Evolutionary conservation across 2,113 vertebrate species (phyloP), one percentile per base, ranked within the genome.

Genomic region (Centrocercus urophasianus): DNA sequence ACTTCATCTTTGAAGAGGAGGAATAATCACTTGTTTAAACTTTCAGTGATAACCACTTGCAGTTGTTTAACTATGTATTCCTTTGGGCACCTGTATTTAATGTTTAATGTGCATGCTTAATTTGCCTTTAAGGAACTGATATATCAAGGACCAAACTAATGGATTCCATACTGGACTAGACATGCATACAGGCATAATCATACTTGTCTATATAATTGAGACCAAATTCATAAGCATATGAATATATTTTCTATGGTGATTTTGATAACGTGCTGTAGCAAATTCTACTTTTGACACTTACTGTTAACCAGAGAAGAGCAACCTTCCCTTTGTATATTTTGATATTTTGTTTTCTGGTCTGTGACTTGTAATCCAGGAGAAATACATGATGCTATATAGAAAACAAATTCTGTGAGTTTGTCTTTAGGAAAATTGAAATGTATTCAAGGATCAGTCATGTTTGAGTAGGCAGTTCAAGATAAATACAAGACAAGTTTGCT

Each of bases 81-180:
- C 93, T 86, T 71, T 90, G 66, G 90, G 91, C 90, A 84, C 61
- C 85, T 13, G 8, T 83, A 79, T 95, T 96, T 74, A 94, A 88
- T 94, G 88, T 61, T 95, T 91, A 88, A 91, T 88, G 88, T 83
- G 73, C 86, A 73, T 90, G 90, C 88, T 43, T 43, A 43, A 43
- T 43, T 43, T 43, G 42, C 42, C 15, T 43, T 43, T 43, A 16
- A 43, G 42, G 42, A 43, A 43, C 42, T 43, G 42, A 17, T 43
- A 43, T 7, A 43, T 43, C 15, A 43, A 91, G 90, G 86, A 65
- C 90, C 64, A 91, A 90, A 84, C 75, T 90, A 95, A 90, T 75
- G 77, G 83, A 95, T 95, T 95, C 93, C 94, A 95, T 95, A 54
- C 70, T 91, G 95, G 88, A 93, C 83, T 74, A 91, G 86, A 88